Base-by-base conservation (phyloP, 2,888 invertebrate genomes). In the Chouioia cunea region DNA sequence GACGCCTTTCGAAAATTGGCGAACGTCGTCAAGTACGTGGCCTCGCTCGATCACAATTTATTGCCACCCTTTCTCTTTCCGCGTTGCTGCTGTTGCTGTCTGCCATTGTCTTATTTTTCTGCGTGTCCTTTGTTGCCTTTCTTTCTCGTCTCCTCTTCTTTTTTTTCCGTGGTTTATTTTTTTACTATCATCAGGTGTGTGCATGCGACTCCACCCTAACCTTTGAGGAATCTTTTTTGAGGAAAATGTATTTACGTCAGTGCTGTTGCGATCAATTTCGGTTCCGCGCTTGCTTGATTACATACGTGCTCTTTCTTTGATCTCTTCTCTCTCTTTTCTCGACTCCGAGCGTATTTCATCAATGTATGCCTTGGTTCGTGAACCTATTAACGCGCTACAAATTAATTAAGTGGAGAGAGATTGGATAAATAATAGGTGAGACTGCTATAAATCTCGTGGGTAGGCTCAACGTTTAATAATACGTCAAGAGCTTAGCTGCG, bases 41-140 rank as follows among this genome's bases (percentile, higher is more conserved):
- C 18, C 52, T 52, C 18, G 10, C 52, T 52, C 52, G 10, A 27
- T 27, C 16, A 10, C n/a, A 18, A 18, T 52, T 18, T 18, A 27
- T 60, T 60, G 52, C 27, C 27, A 27, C 27, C 27, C 27, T 27
- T 27, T 27, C 27, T 27, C 27, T 27, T 27, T 27, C 27, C 27
- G 27, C 27, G 27, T 27, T 27, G 27, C 27, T 27, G 27, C 27
- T 6, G 6, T 6, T 27, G 4, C 20, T 52, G 15, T 6, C 15
- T 16, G 16, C 18, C 20, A 16, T 23, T 57, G 47, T 65, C 43
- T 57, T 65, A 20, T 57, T 50, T 27, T 57, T 48, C 14, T 47
- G 27, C 6, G 27, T 6, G 27, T 27, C 27, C 27, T 27, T 27
- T 27, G 27, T 27, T 27, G 27, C 27, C 27, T 27, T 27, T 52